phyloP scores from a whole-genome alignment of 2,797 vertebrate genomes.

The Hydrocynus forskahlii region DNA sequence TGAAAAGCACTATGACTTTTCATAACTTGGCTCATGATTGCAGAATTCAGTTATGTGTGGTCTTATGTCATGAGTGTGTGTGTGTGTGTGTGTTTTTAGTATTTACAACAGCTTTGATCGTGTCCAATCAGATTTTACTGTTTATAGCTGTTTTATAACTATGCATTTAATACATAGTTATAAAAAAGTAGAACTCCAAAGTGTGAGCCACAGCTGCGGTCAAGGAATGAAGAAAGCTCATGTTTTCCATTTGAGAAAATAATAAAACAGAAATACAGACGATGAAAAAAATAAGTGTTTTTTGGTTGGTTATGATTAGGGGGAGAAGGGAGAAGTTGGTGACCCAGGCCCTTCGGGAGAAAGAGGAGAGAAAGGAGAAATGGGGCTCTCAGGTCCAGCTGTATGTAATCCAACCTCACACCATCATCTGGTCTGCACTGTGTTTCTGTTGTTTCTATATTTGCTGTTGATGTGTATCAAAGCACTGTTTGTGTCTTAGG shows the following conservation, averaged over 20 bases:
- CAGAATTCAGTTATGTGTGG: no score
- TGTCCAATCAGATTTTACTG: background rate
- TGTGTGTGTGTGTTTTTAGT: no score
- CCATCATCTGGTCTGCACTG: background rate
- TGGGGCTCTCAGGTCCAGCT: conserved; percentile 77
- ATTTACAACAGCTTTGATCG: no score
- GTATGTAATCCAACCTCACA: conserved; percentile 63
- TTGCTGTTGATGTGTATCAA: conserved; percentile 2
- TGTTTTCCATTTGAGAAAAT: background rate
- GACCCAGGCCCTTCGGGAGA: conserved; percentile 75
- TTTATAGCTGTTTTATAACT: background rate
- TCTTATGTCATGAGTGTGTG: no score
- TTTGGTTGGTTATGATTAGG: conserved; percentile 64
- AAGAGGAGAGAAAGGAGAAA: conserved; percentile 80
- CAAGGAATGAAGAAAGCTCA: background rate
- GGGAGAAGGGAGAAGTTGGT: conserved; percentile 80
- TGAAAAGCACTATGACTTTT: no score
- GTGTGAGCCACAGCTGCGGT: background rate
- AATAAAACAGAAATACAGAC: background rate
- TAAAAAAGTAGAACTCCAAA: background rate
- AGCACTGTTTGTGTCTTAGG: conserved; percentile 66
- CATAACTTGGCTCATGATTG: no score
- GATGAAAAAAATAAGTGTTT: background rate
- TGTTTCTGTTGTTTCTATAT: background rate
- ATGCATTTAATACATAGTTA: background rate